Conservation (phyloP, 2,888 invertebrate species). For the Andrena praecox region DNA sequence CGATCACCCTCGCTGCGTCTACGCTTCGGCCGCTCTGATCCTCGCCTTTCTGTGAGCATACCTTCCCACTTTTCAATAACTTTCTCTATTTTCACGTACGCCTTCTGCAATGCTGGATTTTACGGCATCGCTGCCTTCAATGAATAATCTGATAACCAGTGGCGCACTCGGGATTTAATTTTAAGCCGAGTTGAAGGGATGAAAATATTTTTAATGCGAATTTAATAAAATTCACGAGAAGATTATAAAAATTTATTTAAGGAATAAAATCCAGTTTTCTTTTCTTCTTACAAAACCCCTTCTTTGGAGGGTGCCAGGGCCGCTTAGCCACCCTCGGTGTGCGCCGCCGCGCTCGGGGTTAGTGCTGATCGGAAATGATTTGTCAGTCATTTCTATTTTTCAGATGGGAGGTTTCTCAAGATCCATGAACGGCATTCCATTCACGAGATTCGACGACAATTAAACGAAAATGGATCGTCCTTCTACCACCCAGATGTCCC, state of each 20-base stretch:
- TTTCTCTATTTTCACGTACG: background rate
- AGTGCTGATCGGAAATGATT: background rate
- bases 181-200: too few relatives aligned
- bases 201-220: too few relatives aligned
- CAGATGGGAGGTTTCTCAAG: constrained; percentile 69
- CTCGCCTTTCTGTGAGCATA: constrained; percentile 71
- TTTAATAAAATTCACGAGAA: too few relatives aligned
- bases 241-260: too few relatives aligned
- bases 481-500: background rate
- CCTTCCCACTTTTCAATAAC: background rate
- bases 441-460: constrained; percentile 67
- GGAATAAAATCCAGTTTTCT: too few relatives aligned
- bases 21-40: constrained; percentile 80
- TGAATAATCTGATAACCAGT: background rate
- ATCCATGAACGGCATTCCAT: constrained; percentile 54
- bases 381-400: constrained; percentile 47
- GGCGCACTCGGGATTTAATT: too few relatives aligned
- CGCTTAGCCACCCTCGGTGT: too few relatives aligned
- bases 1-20: constrained; percentile 80
- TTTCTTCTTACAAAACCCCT: too few relatives aligned
- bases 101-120: background rate
- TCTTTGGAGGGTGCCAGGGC: too few relatives aligned
- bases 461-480: constrained; percentile 52
- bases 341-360: too few relatives aligned
- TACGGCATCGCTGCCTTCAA: background rate